These are phyloP conservation scores for Eurystomus glaucurus DNA, from an alignment of 2,797 vertebrate genomes.

Conservation along the genomic window DNA sequence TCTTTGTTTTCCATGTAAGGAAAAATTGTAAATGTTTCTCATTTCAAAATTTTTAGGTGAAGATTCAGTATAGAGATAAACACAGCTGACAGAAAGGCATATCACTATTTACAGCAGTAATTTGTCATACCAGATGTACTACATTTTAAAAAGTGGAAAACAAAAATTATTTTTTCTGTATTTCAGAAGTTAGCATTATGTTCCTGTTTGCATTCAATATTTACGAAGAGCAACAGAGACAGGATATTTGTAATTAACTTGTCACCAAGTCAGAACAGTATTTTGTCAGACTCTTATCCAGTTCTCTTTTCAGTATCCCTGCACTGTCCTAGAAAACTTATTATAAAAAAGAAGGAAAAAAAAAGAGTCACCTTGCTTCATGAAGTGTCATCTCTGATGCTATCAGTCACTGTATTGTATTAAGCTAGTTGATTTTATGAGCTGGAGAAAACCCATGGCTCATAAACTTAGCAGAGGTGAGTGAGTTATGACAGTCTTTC, in stretches of 20 bases:
- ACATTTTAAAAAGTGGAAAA: background rate
- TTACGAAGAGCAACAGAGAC: background rate
- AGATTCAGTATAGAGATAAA: background rate
- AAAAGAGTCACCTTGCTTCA: conserved; percentile 81
- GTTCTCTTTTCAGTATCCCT: conserved; percentile 42
- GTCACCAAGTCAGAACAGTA: background rate
- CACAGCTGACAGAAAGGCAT: background rate
- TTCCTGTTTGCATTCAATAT: background rate
- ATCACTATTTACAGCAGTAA: background rate
- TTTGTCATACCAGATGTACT: background rate
- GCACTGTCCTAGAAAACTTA: conserved; percentile 6
- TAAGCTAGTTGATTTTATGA: conserved; percentile 82
- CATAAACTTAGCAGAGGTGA: conserved; percentile 85
- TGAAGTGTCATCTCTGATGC: conserved; percentile 68
- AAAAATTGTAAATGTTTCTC: background rate
- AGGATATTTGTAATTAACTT: background rate
- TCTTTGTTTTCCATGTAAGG: background rate
- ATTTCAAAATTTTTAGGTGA: background rate
- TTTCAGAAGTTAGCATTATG: background rate
- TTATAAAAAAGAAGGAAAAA: background rate
- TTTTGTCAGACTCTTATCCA: conserved; percentile 18
- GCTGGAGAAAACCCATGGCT: conserved; percentile 79
- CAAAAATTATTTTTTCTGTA: background rate
- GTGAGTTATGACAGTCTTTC: conserved; percentile 82
- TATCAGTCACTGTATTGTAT: conserved; percentile 75